Base-by-base conservation (phyloP, 2,888 invertebrate species). In the Allygus modestus region DNA sequence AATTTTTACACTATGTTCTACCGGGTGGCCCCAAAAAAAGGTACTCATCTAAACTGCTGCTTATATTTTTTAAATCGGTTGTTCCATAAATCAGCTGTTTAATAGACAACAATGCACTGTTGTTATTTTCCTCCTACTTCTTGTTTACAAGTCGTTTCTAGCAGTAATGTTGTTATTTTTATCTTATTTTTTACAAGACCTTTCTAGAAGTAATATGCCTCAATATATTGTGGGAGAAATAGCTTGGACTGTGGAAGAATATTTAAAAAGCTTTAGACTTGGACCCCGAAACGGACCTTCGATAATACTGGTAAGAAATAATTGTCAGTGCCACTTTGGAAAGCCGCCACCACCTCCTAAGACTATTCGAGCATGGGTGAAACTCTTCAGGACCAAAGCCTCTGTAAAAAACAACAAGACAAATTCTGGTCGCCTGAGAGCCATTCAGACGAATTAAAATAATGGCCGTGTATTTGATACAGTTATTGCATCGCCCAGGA, bases 211-310 rank as follows among this genome's bases (percentile, higher is more conserved):
- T 54, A 54, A 54, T 54, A n/a, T n/a, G n/a, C n/a, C n/a, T n/a
- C n/a, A n/a, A n/a, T n/a, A 54, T 54, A 54, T 12, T 54, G 54
- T 54, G 54, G 54, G 54, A 54, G 54, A 54, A 54, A 54, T 2
- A 54, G 54, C 54, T 54, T 54, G 54, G 5, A 54, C 54, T 54
- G 23, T 54, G 17, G n/a, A 54, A 54, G 54, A 54, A 54, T 15
- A 54, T 54, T 54, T 54, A 54, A 54, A 54, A 54, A 17, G 54
- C 54, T 54, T 54, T 54, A 54, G 54, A 54, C n/a, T 54, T 54
- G 54, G 54, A 54, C 54, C 17, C 54, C 54, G 54, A 54, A 54
- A 54, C 54, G 54, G 54, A 54, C 37, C 37, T 7, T 37, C 37
- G 37, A 37, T 37, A 37, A 37, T 37, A 37, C 37, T 37, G 37